phyloP scores from a whole-genome alignment of 2,888 invertebrate genomes.

The Sepiola atlantica region DNA sequence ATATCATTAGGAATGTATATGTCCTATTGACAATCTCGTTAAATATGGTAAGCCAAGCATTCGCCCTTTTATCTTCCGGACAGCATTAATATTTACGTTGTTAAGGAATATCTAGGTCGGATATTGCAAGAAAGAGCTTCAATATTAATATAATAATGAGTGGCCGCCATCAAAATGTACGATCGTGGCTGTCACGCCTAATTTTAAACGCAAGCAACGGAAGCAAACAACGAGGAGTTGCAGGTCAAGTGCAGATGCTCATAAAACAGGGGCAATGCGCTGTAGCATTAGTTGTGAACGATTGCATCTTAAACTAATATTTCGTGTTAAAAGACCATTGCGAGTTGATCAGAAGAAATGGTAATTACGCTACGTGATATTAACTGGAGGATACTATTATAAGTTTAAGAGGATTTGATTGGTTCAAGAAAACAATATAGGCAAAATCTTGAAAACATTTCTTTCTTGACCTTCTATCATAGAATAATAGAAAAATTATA shows the following conservation, averaged over 20 bases:
- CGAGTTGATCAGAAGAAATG: too few relatives aligned
- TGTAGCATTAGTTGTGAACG: not conserved
- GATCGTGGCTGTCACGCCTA: not conserved
- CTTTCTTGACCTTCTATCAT: too few relatives aligned
- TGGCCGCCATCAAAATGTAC: not conserved
- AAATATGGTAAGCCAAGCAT: not conserved
- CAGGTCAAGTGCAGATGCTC: not conserved
- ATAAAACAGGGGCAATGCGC: not conserved
- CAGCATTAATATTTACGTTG: not conserved
- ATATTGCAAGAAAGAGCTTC: not conserved
- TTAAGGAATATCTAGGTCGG: not conserved
- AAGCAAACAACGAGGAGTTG: not conserved
- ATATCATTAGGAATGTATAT: too few relatives aligned
- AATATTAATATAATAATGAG: not conserved
- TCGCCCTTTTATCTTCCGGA: not conserved
- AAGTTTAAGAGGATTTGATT: too few relatives aligned
- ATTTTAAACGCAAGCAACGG: not conserved
- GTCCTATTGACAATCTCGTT: not conserved
- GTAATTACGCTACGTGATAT: too few relatives aligned
- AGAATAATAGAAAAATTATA: too few relatives aligned
- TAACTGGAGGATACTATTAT: too few relatives aligned
- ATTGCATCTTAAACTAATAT: not conserved
- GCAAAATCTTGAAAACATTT: too few relatives aligned
- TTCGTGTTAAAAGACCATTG: not conserved
- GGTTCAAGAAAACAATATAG: too few relatives aligned